Evolutionary conservation across 2,113 vertebrate species (phyloP), one percentile per base, ranked within the genome.

Genomic region (Protobothrops mucrosquamatus): DNA sequence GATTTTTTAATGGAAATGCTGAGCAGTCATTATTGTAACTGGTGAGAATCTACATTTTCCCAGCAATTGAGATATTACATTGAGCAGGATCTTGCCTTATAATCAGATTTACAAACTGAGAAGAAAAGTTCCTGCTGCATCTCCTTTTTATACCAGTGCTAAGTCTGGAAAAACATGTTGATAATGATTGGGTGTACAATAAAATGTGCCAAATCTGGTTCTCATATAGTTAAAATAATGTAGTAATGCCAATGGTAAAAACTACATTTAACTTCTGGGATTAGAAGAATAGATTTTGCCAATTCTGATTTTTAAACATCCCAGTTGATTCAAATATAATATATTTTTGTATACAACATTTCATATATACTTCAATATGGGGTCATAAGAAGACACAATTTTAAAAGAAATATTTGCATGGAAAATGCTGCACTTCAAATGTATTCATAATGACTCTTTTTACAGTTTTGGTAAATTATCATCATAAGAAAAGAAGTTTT

Each of bases 391-490:
- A 92, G 92, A 96, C 96, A 94, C 95, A 94, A 85, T 95, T 97
- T 97, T 96, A 97, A 97, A 97, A 97, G 96, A 97, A 95, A 94
- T 95, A 95, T 43, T 94, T 95, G 89, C 91, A 92, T 96, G 95
- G 91, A 97, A 91, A 96, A 94, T 94, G 94, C 92, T 95, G 94
- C 85, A 85, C 46, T 93, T 95, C 96, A 94, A 96, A 97, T 81
- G 87, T 96, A 96, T 92, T 94, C 94, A 93, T 93, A 96, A 95
- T 96, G 95, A 95, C 92, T 85, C 18, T 93, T 93, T 95, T 87
- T 94, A 97, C 95, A 96, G 96, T 96, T 90, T 95, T 96, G 93
- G 92, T 96, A 97, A 97, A 96, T 89, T 55, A 97, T 97, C 89
- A 94, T 95, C 96, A 95, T 97, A 96, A 97, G 96, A 94, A 97